Conservation (phyloP, 1,140 invertebrate species). For the Ceratina australensis region DNA sequence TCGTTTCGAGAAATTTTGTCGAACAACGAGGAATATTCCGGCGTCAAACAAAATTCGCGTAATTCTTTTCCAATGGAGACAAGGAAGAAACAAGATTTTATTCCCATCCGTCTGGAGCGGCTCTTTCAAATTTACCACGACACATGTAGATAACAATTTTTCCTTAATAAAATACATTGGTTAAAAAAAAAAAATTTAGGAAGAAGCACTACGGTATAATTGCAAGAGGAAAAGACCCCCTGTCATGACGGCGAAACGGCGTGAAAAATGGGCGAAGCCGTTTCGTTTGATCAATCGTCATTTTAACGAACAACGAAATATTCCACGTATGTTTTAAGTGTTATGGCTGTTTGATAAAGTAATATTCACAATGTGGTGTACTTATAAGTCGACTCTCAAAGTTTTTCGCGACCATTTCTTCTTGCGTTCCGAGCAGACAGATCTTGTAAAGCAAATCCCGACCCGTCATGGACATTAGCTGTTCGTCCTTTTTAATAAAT, state of each 20-base stretch:
- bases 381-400: constrained; percentile 50
- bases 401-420: constrained; percentile 55
- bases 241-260: too few relatives aligned
- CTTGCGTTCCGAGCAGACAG: constrained; percentile 37
- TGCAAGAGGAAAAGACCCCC: background rate
- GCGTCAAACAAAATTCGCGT: too few relatives aligned
- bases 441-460: constrained; percentile 57
- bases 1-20: background rate
- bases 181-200: constrained; percentile 4
- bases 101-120: constrained; percentile 3
- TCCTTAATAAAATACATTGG: constrained; percentile 26
- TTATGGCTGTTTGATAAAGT: background rate
- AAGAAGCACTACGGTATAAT: background rate
- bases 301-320: too few relatives aligned
- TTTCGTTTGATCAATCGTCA: too few relatives aligned
- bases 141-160: constrained; percentile 19
- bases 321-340: too few relatives aligned
- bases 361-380: constrained; percentile 34
- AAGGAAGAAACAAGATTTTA: background rate
- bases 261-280: too few relatives aligned
- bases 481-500: constrained; percentile 75
- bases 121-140: constrained; percentile 9
- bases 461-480: constrained; percentile 67
- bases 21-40: background rate
- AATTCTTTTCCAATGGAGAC: background rate